Percentiles rank a stretch among this genome's conserved stretches.
phyloP scores from a whole-genome alignment of 2,888 invertebrate species.

The Mystacides longicornis region DNA sequence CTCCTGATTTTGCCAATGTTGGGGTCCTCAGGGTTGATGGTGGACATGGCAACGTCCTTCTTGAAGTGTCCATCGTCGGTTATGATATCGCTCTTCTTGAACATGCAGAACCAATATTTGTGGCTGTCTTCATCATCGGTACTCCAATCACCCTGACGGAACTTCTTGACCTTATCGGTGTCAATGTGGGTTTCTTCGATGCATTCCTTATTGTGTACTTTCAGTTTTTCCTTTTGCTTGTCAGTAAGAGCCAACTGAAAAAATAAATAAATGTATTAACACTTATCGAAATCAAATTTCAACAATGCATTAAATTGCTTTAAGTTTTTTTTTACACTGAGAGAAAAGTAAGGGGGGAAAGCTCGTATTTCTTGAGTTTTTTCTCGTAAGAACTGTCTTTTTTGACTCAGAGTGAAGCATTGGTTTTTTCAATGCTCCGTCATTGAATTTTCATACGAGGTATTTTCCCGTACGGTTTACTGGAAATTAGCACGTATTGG shows the following conservation, averaged over 20 bases:
- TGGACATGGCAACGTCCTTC: constrained; percentile 20
- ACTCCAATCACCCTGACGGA: constrained; percentile 29
- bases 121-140: constrained; percentile 28
- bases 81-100: constrained; percentile 18
- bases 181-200: constrained; percentile 40
- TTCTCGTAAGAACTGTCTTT: too few relatives aligned
- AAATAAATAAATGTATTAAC: not conserved
- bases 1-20: constrained; percentile 11
- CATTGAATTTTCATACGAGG: too few relatives aligned
- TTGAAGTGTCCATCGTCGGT: constrained; percentile 21
- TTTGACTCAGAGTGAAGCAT: too few relatives aligned
- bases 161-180: constrained; percentile 31
- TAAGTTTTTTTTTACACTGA: too few relatives aligned
- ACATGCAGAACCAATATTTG: constrained; percentile 29
- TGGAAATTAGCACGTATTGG: too few relatives aligned
- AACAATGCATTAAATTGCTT: too few relatives aligned
- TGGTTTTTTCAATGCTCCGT: too few relatives aligned
- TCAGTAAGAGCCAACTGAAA: not conserved
- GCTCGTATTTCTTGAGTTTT: too few relatives aligned
- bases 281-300: too few relatives aligned
- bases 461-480: too few relatives aligned
- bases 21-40: constrained; percentile 10
- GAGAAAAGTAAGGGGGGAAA: too few relatives aligned
- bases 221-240: constrained; percentile 4
- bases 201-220: constrained; percentile 32